Conservation (phyloP, 64 coral and sea anemone genomes). For the Montipora sp. region DNA sequence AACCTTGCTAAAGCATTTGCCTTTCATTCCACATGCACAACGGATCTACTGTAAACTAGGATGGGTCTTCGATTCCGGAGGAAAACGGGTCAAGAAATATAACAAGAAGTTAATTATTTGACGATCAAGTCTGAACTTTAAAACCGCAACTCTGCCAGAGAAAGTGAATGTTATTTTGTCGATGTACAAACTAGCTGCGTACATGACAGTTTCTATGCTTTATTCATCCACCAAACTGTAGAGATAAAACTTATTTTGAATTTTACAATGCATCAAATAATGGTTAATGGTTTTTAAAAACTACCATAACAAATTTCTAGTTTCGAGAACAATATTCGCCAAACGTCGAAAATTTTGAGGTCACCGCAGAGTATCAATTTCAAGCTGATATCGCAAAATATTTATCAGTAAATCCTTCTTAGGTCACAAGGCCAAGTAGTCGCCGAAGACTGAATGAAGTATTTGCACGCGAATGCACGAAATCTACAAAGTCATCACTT, state of each 20-base stretch:
- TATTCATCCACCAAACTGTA: too few species aligned
- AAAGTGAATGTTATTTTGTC: neutral
- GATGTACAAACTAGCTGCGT: neutral
- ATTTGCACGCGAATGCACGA: constrained; percentile 20
- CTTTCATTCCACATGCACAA: too few species aligned
- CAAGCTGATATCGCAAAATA: constrained; percentile 7
- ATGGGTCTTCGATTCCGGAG: neutral
- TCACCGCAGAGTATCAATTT: constrained; percentile 17
- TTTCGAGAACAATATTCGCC: neutral
- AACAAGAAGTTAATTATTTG: neutral
- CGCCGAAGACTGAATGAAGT: neutral
- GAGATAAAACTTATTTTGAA: neutral
- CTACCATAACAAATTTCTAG: neutral
- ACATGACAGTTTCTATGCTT: neutral
- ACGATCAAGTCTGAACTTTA: neutral
- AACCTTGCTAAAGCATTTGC: neutral
- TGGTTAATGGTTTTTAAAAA: neutral
- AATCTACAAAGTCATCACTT: neutral
- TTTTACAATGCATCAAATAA: neutral
- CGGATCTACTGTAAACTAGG: too few species aligned
- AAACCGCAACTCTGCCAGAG: neutral
- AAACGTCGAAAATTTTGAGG: neutral
- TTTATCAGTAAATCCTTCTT: constrained; percentile 1
- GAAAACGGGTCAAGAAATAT: neutral
- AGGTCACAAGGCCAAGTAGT: constrained; percentile 8